Evolutionary conservation across 2,113 vertebrate genomes (phyloP).

Genomic region (Marmota flaviventris): DNA sequence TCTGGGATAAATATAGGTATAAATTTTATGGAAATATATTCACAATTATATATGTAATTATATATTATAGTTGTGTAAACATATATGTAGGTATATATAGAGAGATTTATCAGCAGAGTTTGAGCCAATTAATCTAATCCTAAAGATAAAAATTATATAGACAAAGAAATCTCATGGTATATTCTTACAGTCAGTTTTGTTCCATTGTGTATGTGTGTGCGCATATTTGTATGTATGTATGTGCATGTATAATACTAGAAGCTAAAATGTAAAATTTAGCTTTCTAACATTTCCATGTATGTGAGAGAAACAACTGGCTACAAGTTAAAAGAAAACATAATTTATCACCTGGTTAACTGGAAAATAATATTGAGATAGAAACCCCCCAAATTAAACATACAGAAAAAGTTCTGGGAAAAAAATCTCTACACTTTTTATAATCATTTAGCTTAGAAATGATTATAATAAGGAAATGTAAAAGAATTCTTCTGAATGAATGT

Average conservation of each 20-base stretch:
- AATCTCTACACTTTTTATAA: not conserved
- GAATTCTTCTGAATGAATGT: constrained; percentile 12
- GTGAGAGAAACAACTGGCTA: not conserved
- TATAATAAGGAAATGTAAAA: not conserved
- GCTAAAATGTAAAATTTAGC: constrained; percentile 40
- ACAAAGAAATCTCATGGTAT: not conserved
- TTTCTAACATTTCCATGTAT: constrained; percentile 33
- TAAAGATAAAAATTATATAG: constrained; percentile 48
- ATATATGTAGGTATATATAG: not conserved
- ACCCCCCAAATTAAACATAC: not conserved
- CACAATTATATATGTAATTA: not conserved
- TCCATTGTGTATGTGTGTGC: not conserved
- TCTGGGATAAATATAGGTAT: not conserved
- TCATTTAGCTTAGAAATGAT: no score
- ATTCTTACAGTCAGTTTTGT: not conserved
- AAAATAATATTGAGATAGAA: constrained; percentile 9
- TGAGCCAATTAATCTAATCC: constrained; percentile 6
- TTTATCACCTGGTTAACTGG: not conserved
- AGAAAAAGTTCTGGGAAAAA: constrained; percentile 10
- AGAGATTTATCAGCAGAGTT: not conserved
- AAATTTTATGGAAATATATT: not conserved
- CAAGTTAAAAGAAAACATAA: constrained; percentile 9
- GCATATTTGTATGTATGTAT: not conserved
- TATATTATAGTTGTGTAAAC: not conserved
- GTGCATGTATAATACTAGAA: not conserved